Base-by-base conservation (phyloP, 2,113 vertebrate genomes). In the Platichthys flesus region DNA sequence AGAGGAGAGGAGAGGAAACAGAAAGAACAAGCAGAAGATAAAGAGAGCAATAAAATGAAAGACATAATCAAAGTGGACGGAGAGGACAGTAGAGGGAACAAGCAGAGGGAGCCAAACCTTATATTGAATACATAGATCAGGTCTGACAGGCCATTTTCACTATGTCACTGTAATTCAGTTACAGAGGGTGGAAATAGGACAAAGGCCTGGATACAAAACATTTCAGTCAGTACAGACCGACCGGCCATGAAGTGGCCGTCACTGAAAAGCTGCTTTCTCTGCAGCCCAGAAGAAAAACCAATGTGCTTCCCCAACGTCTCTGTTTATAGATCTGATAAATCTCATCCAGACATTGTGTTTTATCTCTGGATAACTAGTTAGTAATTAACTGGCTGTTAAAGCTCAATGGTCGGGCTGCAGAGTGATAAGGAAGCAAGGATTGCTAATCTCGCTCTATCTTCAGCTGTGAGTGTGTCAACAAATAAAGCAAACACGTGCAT, bases 121-220 rank as follows among this genome's bases (percentile, higher is more conserved):
- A 84, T 88, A 90, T 85, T 90, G 79, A 83, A 87, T 59, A 80
- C 85, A 89, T 92, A 90, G 68, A 91, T 91, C 87, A 89, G 74
- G 45, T 7, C 70, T 74, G 92, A 86, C 90, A 89, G 89, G 81
- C 83, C 77, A 90, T 84, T 94, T 91, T 89, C 84, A 80, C 68
- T 78, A 86, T 83, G 85, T 86, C 88, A 82, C 86, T 72, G 66
- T 92, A 90, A 91, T 69, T 91, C 83, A 88, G 67, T 83, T 78
- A 82, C 70, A 75, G 74, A 58, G 69, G 61, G 63, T 72, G 71
- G 24, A 81, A 76, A 78, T 28, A 78, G 75, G 65, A 77, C 14
- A 78, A 84, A 80, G 74, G 28, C 67, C 49, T 21, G 20, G 70
- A 78, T 40, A 67, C 63, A 81, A 80, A 75, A 91, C 52, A 76